Base-by-base conservation (phyloP, 2,888 invertebrate genomes). In the Rugalucina vietnamica region DNA sequence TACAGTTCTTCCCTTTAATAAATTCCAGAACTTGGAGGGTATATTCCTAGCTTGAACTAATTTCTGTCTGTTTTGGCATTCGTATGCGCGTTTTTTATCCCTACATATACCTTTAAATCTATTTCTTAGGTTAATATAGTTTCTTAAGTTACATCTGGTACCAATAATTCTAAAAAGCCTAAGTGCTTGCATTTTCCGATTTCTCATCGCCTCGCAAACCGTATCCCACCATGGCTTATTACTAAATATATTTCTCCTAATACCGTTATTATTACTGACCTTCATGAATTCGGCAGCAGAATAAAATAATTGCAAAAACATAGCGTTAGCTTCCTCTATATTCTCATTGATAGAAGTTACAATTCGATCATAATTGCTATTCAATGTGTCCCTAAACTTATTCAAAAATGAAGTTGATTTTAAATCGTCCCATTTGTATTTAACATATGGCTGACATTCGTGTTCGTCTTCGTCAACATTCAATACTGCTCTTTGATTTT, bases 221-320 rank as follows among this genome's bases (percentile, higher is more conserved):
- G 49, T 8, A 29, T 29, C 50, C 74, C 50, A 74, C 74, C 74
- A 74, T 29, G 74, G 74, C 24, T 74, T 27, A 27, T 27, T 60
- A 14, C 12, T 14, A n/a, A 14, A 60, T 2, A 60, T 2, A 4
- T 34, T 24, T 10, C 34, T 34, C 18, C 29, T 50, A 29, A 29
- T 29, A 29, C 34, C 32, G 4, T 36, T 27, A 0, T 32, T 50
- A 4, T 50, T 10, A 32, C 50, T 37, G 12, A 27, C 49, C 21
- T 21, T 27, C 74, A 74, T 74, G 34, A 21, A 4, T 10, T 74
- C 50, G 0, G 74, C 74, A n/a, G 74, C 43, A 14, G 50, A 32
- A 21, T 74, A 50, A 50, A 50, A 74, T 50, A 50, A 43, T 27
- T 50, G 49, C 21, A 50, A 8, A 27, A 50, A 50, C 50, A 50